These are phyloP conservation scores for Asarcornis scutulata DNA, from an alignment of 2,113 vertebrate species.

Conservation along the genomic window DNA sequence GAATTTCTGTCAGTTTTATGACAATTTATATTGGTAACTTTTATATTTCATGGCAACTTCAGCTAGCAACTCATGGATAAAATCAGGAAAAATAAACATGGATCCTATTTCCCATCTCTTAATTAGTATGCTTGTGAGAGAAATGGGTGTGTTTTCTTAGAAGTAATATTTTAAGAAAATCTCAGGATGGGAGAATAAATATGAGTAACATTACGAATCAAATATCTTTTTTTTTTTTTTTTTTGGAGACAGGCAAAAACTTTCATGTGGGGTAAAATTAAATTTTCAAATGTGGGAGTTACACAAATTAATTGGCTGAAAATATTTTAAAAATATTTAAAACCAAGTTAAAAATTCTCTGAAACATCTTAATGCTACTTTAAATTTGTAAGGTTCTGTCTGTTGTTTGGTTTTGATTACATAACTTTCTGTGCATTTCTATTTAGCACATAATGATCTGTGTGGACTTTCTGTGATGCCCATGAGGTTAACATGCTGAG, in stretches of 20 bases:
- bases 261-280: background rate
- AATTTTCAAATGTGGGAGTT: background rate
- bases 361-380: background rate
- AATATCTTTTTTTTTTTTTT: background rate
- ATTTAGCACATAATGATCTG: background rate
- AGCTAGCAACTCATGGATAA: background rate
- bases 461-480: background rate
- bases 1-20: background rate
- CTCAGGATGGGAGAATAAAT: background rate
- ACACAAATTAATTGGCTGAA: background rate
- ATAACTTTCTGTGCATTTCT: background rate
- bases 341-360: background rate
- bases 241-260: background rate
- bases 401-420: background rate
- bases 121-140: background rate
- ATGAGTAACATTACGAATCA: background rate
- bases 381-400: background rate
- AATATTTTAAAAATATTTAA: background rate
- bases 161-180: background rate
- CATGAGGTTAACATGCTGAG: background rate
- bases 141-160: background rate
- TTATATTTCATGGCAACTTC: background rate
- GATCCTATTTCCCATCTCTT: background rate
- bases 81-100: background rate
- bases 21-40: background rate